Percentiles rank a stretch among this genome's conserved stretches.
phyloP scores from a whole-genome alignment of 1,140 invertebrate genomes.

The Patella vulgata region DNA sequence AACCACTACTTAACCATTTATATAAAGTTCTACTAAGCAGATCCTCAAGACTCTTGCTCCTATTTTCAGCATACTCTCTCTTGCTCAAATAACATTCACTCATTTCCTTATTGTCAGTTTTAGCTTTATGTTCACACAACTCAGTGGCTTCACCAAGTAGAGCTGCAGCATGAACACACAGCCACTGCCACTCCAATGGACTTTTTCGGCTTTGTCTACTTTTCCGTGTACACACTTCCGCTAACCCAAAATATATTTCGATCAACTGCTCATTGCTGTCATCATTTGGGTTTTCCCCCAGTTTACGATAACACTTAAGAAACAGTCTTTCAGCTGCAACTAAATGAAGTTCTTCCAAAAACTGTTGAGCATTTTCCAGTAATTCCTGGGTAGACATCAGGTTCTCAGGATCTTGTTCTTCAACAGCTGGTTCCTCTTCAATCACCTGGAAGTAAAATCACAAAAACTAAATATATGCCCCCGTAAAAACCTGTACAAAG shows the following conservation, averaged over 20 bases:
- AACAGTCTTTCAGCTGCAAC: constrained; percentile 55
- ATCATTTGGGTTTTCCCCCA: constrained; percentile 53
- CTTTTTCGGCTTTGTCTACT: constrained; percentile 56
- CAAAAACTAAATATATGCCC: no score
- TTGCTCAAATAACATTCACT: constrained; percentile 52
- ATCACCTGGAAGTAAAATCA: no score
- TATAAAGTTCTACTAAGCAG: constrained; percentile 54
- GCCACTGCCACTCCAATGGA: constrained; percentile 61
- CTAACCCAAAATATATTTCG: constrained; percentile 46
- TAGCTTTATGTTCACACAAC: constrained; percentile 47
- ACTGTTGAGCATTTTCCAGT: constrained; percentile 39
- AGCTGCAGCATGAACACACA: constrained; percentile 55
- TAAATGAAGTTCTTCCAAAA: constrained; percentile 48
- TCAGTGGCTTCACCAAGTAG: constrained; percentile 53
- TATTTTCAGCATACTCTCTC: constrained; percentile 36
- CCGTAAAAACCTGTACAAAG: no score
- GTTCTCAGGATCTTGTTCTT: constrained; percentile 10
- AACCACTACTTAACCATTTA: constrained; percentile 57
- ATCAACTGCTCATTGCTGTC: constrained; percentile 40
- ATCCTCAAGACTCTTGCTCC: constrained; percentile 49
- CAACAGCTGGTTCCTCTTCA: constrained; percentile 1
- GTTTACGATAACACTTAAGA: constrained; percentile 43
- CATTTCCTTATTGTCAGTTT: constrained; percentile 49
- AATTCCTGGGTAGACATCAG: constrained; percentile 18
- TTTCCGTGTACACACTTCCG: constrained; percentile 54